Percentiles rank a stretch among this genome's conserved stretches.
Conservation (phyloP, 2,113 vertebrate genomes). For the Callipepla squamata region DNA sequence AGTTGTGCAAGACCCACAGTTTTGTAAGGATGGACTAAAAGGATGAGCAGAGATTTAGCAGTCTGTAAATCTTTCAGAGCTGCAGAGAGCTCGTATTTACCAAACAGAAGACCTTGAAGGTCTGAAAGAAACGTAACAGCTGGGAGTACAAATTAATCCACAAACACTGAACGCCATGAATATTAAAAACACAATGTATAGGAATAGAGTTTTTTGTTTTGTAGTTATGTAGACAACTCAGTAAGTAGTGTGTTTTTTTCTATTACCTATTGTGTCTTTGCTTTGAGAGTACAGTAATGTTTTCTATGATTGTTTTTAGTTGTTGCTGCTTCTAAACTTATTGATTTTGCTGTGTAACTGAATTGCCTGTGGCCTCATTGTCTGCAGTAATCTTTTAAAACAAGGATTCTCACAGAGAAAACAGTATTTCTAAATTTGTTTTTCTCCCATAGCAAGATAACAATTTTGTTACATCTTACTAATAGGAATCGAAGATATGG, state of each 20-base stretch:
- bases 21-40: neutral
- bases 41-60: slow-evolving; percentile 14
- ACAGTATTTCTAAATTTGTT: neutral
- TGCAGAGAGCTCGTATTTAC: slow-evolving; percentile 42
- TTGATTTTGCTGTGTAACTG: neutral
- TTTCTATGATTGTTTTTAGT: neutral
- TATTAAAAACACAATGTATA: slow-evolving; percentile 6
- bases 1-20: neutral
- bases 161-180: slow-evolving; percentile 12
- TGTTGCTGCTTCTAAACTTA: neutral
- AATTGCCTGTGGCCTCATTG: neutral
- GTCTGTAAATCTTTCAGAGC: slow-evolving; percentile 22
- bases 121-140: slow-evolving; percentile 47
- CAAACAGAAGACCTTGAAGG: slow-evolving; percentile 48
- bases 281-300: neutral
- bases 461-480: neutral
- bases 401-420: neutral
- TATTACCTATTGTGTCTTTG: neutral
- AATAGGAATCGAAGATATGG: neutral
- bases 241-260: neutral
- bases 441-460: neutral
- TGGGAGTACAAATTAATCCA: slow-evolving; percentile 20
- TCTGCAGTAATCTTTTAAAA: neutral
- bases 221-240: neutral
- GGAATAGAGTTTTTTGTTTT: neutral